Evolutionary conservation across 2,113 vertebrate species (phyloP).

Genomic region (Nansenia antarctica): DNA sequence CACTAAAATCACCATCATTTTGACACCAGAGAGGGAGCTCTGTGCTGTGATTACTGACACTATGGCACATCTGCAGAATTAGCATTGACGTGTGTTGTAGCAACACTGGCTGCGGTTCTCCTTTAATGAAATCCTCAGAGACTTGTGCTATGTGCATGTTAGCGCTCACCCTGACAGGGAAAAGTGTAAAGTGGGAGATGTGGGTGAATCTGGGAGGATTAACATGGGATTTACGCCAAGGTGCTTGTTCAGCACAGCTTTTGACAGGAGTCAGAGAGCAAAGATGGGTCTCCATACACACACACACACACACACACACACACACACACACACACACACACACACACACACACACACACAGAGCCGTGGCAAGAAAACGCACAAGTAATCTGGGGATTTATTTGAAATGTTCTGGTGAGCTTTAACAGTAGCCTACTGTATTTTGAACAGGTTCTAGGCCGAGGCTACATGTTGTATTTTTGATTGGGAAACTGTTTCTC

Average conservation of each 20-base stretch:
- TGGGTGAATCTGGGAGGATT: slow-evolving; percentile 22
- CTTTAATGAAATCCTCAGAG: slow-evolving; percentile 3
- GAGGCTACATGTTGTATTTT: no score
- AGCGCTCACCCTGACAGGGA: slow-evolving; percentile 5
- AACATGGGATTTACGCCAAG: no score
- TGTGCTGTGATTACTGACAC: neutral
- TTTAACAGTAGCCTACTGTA: neutral
- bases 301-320: no score
- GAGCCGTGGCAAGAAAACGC: neutral
- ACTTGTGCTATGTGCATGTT: neutral
- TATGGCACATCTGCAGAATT: neutral
- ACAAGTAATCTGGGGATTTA: neutral
- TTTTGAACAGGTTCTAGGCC: no score
- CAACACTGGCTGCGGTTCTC: neutral
- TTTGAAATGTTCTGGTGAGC: neutral
- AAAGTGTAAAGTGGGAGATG: slow-evolving; percentile 5
- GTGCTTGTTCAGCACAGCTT: slow-evolving; percentile 44
- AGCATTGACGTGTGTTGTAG: neutral
- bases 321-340: no score
- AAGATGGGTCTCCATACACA: neutral
- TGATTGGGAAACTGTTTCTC: no score
- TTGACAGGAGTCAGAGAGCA: slow-evolving; percentile 7
- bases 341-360: neutral
- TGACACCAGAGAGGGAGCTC: neutral
- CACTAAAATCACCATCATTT: neutral